Conservation (phyloP, 2,113 vertebrate species). For the Hypanus sabinus region DNA sequence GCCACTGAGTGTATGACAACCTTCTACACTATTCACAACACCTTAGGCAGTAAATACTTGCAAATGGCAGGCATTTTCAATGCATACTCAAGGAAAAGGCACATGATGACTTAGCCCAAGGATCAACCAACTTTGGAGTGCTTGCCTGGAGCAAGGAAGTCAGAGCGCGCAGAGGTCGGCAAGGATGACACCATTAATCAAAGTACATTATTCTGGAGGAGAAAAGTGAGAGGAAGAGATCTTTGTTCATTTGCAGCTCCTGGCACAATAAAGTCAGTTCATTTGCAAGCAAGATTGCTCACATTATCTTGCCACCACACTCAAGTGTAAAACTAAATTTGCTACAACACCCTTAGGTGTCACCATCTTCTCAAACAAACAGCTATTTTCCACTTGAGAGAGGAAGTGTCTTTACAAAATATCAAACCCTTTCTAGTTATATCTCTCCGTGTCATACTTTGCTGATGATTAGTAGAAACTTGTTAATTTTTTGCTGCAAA, state of each 20-base stretch:
- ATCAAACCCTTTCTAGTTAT: background rate
- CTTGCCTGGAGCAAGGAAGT: background rate
- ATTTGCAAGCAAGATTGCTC: background rate
- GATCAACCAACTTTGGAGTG: constrained; percentile 21
- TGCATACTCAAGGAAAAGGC: background rate
- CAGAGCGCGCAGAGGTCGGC: background rate
- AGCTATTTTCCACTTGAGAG: background rate
- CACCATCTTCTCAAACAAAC: background rate
- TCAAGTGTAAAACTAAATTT: background rate
- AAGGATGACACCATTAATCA: background rate
- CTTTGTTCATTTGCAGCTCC: constrained; percentile 10
- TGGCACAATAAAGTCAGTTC: background rate
- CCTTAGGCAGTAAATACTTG: background rate
- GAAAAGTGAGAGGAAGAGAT: constrained; percentile 1
- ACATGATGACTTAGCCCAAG: background rate
- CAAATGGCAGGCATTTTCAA: background rate
- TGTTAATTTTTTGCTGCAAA: background rate
- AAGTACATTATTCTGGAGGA: constrained; percentile 29
- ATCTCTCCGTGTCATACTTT: background rate
- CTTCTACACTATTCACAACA: too few relatives aligned
- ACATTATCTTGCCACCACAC: background rate
- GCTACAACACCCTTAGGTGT: too few relatives aligned
- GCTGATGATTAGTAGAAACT: background rate
- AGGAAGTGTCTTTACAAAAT: background rate
- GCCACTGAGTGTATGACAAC: too few relatives aligned